Percentiles rank a stretch among this genome's conserved stretches.
Evolutionary conservation across 2,888 invertebrate species (phyloP).

Genomic region (Cephonodes hylas): DNA sequence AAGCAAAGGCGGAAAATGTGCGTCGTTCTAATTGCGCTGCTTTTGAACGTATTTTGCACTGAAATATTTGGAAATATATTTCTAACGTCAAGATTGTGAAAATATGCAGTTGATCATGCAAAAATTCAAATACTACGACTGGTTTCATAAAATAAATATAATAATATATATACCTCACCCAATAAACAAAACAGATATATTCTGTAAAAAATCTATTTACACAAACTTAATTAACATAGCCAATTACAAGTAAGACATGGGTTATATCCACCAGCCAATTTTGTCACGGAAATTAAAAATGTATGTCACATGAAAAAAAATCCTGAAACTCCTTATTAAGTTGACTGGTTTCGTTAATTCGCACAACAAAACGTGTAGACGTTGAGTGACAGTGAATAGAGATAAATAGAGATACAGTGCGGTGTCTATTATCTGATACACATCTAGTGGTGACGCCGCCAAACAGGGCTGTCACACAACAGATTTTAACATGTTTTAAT

Average conservation of each 20-base stretch:
- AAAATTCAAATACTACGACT: too few relatives aligned
- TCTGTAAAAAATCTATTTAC: too few relatives aligned
- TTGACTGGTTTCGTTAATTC: constrained; percentile 23
- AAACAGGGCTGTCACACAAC: background rate
- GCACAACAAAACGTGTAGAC: constrained; percentile 17
- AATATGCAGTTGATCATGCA: too few relatives aligned
- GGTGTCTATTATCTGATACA: constrained; percentile 76
- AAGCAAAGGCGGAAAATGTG: background rate
- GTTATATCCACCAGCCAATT: background rate
- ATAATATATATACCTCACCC: too few relatives aligned
- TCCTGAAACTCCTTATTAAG: background rate
- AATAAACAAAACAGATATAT: too few relatives aligned
- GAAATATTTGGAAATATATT: too few relatives aligned
- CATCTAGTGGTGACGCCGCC: constrained; percentile 41
- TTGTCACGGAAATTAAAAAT: constrained; percentile 21
- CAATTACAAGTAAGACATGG: background rate
- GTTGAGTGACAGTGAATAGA: constrained; percentile 42
- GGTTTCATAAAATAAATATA: too few relatives aligned
- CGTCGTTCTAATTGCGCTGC: background rate
- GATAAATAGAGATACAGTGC: constrained; percentile 43
- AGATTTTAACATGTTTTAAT: background rate
- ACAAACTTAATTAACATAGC: too few relatives aligned
- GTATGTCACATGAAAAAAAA: background rate
- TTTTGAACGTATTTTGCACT: background rate
- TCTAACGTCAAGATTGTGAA: too few relatives aligned